Evolutionary conservation across 2,888 invertebrate genomes (phyloP).

Genomic region (Cantharis lateralis): DNA sequence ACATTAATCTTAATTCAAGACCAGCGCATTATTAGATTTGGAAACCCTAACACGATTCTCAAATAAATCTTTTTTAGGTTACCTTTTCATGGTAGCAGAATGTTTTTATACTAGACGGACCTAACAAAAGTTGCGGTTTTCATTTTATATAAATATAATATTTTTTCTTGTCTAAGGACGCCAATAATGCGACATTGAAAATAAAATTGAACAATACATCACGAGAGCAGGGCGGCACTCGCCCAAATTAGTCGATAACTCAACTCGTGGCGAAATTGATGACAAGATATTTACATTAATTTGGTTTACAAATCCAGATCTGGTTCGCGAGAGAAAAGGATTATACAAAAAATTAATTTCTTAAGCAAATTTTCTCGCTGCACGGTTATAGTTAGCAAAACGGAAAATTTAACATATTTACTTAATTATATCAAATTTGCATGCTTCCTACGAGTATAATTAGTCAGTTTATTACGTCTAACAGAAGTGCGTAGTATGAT

Average conservation of each 20-base stretch:
- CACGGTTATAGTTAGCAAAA: not conserved
- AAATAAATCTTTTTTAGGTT: conserved; percentile 15
- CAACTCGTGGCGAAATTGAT: not conserved
- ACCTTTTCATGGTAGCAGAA: conserved; percentile 8
- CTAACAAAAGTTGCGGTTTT: conserved; percentile 14
- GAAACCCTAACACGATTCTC: conserved; percentile 16
- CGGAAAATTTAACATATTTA: conserved; percentile 13
- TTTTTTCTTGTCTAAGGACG: conserved; percentile 8
- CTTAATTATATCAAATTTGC: conserved; percentile 14
- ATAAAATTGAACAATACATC: not conserved
- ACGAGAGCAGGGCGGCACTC: not conserved
- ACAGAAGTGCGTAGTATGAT: conserved; percentile 16
- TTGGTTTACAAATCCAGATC: not conserved
- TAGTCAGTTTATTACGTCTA: conserved; percentile 12
- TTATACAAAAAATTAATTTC: not conserved
- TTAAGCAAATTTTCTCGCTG: conserved; percentile 1
- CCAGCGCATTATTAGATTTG: conserved; percentile 25
- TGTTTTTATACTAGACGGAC: conserved; percentile 8
- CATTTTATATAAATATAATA: conserved; percentile 3
- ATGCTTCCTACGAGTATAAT: conserved; percentile 10
- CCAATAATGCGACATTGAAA: not conserved
- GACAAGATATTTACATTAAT: not conserved
- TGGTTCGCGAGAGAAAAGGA: not conserved
- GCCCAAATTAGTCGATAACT: not conserved
- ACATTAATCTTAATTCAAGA: conserved; percentile 23